These are phyloP conservation scores for Anas platyrhynchos DNA, from an alignment of 2,113 vertebrate species.

Conservation along the genomic window DNA sequence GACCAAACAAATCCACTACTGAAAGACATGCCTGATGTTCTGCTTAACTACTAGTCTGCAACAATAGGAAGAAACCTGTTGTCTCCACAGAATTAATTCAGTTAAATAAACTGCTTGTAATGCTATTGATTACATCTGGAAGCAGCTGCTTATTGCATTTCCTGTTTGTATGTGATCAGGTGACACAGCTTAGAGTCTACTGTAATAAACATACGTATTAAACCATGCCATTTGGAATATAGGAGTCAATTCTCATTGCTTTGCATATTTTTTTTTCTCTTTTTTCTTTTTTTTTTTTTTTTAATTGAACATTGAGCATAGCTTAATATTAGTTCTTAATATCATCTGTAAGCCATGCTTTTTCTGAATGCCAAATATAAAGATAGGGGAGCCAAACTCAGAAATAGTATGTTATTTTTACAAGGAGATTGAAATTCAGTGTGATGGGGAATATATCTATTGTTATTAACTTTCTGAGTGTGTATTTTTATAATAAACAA, in stretches of 20 bases:
- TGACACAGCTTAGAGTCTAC: constrained; percentile 30
- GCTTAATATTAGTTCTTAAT: neutral
- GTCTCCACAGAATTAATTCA: constrained; percentile 59
- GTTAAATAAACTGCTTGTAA: constrained; percentile 56
- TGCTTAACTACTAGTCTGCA: constrained; percentile 63
- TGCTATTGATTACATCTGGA: constrained; percentile 54
- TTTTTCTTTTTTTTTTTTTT: neutral
- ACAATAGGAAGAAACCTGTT: constrained; percentile 72
- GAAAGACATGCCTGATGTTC: constrained; percentile 63
- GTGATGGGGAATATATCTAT: neutral
- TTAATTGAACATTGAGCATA: neutral
- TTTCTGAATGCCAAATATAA: neutral
- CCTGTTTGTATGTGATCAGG: constrained; percentile 21
- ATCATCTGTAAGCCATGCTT: neutral
- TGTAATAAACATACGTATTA: neutral
- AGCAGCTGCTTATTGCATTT: constrained; percentile 53
- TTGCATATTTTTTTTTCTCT: neutral
- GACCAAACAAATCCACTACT: constrained; percentile 76
- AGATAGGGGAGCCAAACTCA: neutral
- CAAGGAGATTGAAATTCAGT: neutral
- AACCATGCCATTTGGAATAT: neutral
- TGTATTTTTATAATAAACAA: neutral
- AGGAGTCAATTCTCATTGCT: rapidly evolving
- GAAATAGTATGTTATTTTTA: neutral
- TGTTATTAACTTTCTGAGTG: neutral